Base-by-base conservation (phyloP, 2,797 vertebrate genomes). In the Anguilla obscura region DNA sequence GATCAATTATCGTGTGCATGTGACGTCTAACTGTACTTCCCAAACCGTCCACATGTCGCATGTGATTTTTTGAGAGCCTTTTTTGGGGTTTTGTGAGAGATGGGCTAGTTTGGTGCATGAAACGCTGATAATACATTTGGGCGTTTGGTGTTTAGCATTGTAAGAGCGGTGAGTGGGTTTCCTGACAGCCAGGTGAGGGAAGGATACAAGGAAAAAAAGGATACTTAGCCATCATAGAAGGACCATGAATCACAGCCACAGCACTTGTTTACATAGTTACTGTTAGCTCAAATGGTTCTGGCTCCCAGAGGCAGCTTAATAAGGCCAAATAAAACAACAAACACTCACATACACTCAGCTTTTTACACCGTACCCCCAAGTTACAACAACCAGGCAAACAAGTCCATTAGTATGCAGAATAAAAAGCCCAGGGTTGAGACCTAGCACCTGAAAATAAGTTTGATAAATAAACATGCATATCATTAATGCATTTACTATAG, bases 261-360 rank as follows among this genome's bases (percentile, higher is more conserved):
- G 63, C 8, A 27, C 24, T 45, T 69, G 24, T 69, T 27, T n/a
- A 10, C n/a, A 27, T 69, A 69, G 63, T 27, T 69, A 27, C 24
- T 10, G 63, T 27, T n/a, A 69, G 27, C 63, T n/a, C 7, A n/a
- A 69, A 69, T 90, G 30, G 33, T 14, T 88, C 86, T 86, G 2
- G 71, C 83, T 92, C 89, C 91, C 90, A 87, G 76, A 60, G 91
- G 92, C 83, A 76, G 90, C 85, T 56, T 45, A 89, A 88, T 87
- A 86, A 79, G 74, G 89, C 82, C 83, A 93, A 92, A 92, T 86
- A 66, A 92, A 91, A 91, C 87, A 91, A 91, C 90, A 93, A 93
- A 91, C 91, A 92, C 87, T 87, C 24, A 90, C 90, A 92, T 92
- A 89, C 84, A 90, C 87, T 66, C 1, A 24, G 85, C 66, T 90